Conservation (phyloP, 2,113 vertebrate species). For the Madoqua kirkii region DNA sequence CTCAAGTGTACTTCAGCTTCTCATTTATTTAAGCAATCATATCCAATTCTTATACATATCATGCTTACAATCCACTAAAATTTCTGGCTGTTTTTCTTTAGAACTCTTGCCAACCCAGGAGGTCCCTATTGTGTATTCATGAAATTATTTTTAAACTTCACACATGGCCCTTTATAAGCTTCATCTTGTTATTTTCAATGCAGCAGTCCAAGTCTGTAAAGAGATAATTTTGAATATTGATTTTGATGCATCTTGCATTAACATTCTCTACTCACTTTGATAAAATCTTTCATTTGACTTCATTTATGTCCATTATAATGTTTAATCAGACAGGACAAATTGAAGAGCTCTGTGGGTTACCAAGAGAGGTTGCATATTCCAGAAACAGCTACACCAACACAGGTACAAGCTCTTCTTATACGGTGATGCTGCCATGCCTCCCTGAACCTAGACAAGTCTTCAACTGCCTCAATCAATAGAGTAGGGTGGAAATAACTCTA, state of each 20-base stretch:
- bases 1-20: not conserved
- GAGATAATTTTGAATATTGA: slow-evolving; percentile 42
- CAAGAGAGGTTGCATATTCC: slow-evolving; percentile 9
- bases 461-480: not conserved
- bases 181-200: slow-evolving; percentile 44
- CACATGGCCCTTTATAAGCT: slow-evolving; percentile 18
- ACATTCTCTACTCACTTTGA: slow-evolving; percentile 31
- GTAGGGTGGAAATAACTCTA: not conserved
- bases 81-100: slow-evolving; percentile 11
- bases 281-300: slow-evolving; percentile 40
- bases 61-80: not conserved
- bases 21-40: not conserved
- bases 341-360: not conserved
- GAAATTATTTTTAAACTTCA: slow-evolving; percentile 43
- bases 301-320: slow-evolving; percentile 31
- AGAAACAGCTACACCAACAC: not conserved
- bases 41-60: not conserved
- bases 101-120: not conserved
- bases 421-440: not conserved
- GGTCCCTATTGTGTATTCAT: not conserved
- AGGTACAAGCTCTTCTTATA: not conserved
- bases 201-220: slow-evolving; percentile 12
- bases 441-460: not conserved
- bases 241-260: slow-evolving; percentile 42
- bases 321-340: slow-evolving; percentile 54